A percentile compares a stretch with the other conserved stretches of the same genome.
These are phyloP conservation scores for Drosophila aff. DNA, from an alignment of 1,140 invertebrate species.

Conservation along the genomic window DNA sequence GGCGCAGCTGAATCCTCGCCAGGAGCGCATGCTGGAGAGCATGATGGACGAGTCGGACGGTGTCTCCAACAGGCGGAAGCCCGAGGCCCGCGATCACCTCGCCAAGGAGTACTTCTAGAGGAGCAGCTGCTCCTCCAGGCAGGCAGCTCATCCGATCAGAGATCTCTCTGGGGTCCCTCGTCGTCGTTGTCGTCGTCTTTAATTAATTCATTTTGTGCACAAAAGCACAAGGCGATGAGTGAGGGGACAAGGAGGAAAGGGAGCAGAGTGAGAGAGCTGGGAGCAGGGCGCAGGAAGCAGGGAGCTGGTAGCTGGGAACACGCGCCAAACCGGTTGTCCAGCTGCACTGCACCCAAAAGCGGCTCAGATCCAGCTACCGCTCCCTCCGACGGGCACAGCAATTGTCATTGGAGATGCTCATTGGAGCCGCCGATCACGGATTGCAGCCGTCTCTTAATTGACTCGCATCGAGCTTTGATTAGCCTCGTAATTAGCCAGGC, in stretches of 20 bases:
- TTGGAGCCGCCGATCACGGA: slow-evolving; percentile 31
- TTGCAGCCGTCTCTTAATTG: slow-evolving; percentile 40
- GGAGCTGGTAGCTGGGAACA: slow-evolving; percentile 22
- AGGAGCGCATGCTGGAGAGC: slow-evolving; percentile 61
- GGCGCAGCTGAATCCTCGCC: slow-evolving; percentile 59
- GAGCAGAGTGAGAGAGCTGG: neutral
- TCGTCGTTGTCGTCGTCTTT: slow-evolving; percentile 40
- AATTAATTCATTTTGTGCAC: slow-evolving; percentile 80
- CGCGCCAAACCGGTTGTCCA: slow-evolving; percentile 78
- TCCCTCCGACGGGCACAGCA: slow-evolving; percentile 31
- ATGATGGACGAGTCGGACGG: slow-evolving; percentile 68
- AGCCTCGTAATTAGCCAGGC: slow-evolving; percentile 31
- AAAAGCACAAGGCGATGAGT: slow-evolving; percentile 24
- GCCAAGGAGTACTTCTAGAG: slow-evolving; percentile 69
- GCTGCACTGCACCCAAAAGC: slow-evolving; percentile 80
- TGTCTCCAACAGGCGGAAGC: slow-evolving; percentile 17
- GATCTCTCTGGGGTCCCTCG: slow-evolving; percentile 11
- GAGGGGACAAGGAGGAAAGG: slow-evolving; percentile 9
- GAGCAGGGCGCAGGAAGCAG: neutral
- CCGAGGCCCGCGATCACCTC: slow-evolving; percentile 43
- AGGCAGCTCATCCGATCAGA: neutral
- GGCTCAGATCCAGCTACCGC: neutral
- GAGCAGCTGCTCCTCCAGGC: slow-evolving; percentile 14
- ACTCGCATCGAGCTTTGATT: slow-evolving; percentile 49
- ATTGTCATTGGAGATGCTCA: slow-evolving; percentile 67